A percentile compares a stretch with the other conserved stretches of the same genome.
phyloP scores from a whole-genome alignment of 2,113 vertebrate species.

The Lucifuga dentata region DNA sequence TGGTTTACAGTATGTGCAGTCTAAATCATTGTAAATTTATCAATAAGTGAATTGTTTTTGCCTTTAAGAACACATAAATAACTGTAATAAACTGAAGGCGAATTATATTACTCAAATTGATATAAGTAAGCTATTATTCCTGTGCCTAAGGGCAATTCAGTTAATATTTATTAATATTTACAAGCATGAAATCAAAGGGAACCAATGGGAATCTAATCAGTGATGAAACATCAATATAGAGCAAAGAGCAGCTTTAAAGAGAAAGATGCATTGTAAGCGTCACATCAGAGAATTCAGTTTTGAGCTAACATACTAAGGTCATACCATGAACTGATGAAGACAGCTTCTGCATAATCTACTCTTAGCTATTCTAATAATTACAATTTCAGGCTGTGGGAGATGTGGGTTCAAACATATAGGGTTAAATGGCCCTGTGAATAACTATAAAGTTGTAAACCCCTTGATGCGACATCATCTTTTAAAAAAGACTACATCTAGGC shows the following conservation, averaged over 20 bases:
- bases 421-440: not conserved
- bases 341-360: too few relatives aligned
- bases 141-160: not conserved
- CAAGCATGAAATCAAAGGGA: conserved; percentile 2
- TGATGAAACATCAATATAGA: conserved; percentile 10
- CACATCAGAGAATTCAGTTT: not conserved
- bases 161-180: conserved; percentile 39
- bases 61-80: conserved; percentile 24
- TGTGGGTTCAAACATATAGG: too few relatives aligned
- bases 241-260: not conserved
- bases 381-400: too few relatives aligned
- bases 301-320: not conserved
- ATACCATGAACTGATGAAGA: not conserved
- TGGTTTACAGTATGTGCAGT: not conserved
- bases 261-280: conserved; percentile 14
- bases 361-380: too few relatives aligned
- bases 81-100: conserved; percentile 32
- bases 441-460: not conserved
- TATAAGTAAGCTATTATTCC: not conserved
- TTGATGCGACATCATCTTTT: not conserved
- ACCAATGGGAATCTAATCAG: conserved; percentile 5
- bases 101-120: conserved; percentile 25
- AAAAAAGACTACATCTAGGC: not conserved
- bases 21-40: conserved; percentile 18
- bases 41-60: conserved; percentile 22